Evolutionary conservation across 2,797 vertebrate species (phyloP).

Genomic region (Prunella strophiata): DNA sequence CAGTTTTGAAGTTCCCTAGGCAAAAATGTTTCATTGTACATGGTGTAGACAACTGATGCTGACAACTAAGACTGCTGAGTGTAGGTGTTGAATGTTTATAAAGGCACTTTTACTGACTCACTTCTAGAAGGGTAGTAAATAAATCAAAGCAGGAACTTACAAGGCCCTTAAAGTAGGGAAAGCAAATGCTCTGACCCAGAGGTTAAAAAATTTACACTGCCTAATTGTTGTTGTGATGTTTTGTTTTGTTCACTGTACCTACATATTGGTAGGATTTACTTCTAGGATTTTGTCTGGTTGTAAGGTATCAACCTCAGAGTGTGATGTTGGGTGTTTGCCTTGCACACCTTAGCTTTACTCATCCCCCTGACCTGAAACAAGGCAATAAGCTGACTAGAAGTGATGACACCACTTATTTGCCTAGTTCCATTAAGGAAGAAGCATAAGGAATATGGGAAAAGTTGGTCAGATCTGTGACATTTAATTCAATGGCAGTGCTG

Average conservation of each 20-base stretch:
- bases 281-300: background rate
- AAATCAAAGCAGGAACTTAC: background rate
- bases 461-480: background rate
- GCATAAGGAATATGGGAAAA: background rate
- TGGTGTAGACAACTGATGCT: background rate
- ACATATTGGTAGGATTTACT: background rate
- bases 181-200: background rate
- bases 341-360: background rate
- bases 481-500: background rate
- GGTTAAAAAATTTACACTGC: background rate
- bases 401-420: background rate
- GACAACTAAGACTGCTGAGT: background rate
- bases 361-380: background rate
- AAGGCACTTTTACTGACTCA: background rate
- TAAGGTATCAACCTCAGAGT: background rate
- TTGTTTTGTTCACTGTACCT: background rate
- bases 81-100: background rate
- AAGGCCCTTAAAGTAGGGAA: background rate
- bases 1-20: background rate
- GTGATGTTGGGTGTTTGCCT: background rate
- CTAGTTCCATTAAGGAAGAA: background rate
- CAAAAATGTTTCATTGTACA: slow-evolving; percentile 2
- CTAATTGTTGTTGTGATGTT: background rate
- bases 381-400: background rate
- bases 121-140: background rate